These are phyloP conservation scores for Oxyteleia sp. DNA, from an alignment of 2,888 invertebrate genomes.

Conservation along the genomic window DNA sequence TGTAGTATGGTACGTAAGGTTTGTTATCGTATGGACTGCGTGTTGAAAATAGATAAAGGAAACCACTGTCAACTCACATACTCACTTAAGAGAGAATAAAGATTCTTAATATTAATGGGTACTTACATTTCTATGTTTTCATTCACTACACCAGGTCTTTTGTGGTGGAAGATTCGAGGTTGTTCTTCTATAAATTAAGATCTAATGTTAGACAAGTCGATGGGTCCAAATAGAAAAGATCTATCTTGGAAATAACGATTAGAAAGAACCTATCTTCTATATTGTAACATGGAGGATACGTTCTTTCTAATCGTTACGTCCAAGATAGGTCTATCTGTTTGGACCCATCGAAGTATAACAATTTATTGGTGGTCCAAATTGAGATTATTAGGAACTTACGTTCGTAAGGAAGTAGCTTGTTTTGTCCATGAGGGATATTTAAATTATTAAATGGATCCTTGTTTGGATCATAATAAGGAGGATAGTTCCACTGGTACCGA, in stretches of 20 bases:
- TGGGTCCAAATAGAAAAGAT: too few relatives aligned
- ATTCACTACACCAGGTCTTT: conserved; percentile 80
- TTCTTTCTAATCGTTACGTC: too few relatives aligned
- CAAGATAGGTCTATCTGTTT: too few relatives aligned
- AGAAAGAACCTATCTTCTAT: too few relatives aligned
- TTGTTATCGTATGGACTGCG: conserved; percentile 72
- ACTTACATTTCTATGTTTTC: conserved; percentile 79
- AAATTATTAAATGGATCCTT: conserved; percentile 78
- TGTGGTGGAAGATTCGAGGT: conserved; percentile 83
- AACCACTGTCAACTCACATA: too few relatives aligned
- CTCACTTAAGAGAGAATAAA: too few relatives aligned
- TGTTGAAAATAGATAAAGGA: background rate
- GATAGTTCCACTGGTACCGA: conserved; percentile 83
- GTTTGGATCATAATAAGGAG: conserved; percentile 81
- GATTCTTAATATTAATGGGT: background rate
- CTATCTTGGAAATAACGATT: too few relatives aligned
- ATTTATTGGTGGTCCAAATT: too few relatives aligned
- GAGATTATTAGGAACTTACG: conserved; percentile 75
- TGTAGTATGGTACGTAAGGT: conserved; percentile 79
- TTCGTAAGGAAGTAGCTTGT: conserved; percentile 79
- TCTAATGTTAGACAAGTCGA: too few relatives aligned
- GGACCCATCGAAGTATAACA: too few relatives aligned
- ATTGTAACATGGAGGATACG: too few relatives aligned
- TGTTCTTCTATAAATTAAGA: too few relatives aligned
- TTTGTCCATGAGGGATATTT: conserved; percentile 78